Percentiles rank a stretch among this genome's conserved stretches.
Evolutionary conservation across 2,797 vertebrate species (phyloP).

Genomic region (Enteromius argenteus): DNA sequence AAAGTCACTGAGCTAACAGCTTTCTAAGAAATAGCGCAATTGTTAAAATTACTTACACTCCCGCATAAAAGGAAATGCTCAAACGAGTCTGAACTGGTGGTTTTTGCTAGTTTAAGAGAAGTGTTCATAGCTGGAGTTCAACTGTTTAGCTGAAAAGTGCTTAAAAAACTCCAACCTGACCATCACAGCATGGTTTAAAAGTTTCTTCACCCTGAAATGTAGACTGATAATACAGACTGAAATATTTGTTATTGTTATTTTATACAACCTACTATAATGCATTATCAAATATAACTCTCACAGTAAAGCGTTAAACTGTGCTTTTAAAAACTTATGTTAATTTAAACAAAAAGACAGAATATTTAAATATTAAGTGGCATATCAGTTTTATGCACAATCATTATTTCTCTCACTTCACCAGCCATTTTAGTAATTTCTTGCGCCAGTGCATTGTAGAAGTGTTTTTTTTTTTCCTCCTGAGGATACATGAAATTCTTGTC

Average conservation of each 20-base stretch:
- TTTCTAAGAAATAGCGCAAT: neutral
- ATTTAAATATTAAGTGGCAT: neutral
- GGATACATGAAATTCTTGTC: neutral
- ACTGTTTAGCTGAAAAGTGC: neutral
- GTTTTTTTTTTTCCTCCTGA: neutral
- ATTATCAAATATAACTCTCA: neutral
- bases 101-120: neutral
- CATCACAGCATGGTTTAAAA: no score
- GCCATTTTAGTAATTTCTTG: neutral
- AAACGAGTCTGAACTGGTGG: neutral
- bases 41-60: neutral
- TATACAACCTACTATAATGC: neutral
- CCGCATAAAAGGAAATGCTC: no score
- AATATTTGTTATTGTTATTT: neutral
- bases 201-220: no score
- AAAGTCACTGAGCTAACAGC: neutral
- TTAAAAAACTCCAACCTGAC: neutral
- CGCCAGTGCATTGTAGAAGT: neutral
- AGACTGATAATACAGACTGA: no score
- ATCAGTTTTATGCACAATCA: neutral
- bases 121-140: neutral
- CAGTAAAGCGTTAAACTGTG: neutral
- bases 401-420: neutral
- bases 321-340: neutral
- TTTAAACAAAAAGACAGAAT: neutral